Evolutionary conservation across 2,797 vertebrate genomes (phyloP).

Genomic region (Enteromius trimaculatus): DNA sequence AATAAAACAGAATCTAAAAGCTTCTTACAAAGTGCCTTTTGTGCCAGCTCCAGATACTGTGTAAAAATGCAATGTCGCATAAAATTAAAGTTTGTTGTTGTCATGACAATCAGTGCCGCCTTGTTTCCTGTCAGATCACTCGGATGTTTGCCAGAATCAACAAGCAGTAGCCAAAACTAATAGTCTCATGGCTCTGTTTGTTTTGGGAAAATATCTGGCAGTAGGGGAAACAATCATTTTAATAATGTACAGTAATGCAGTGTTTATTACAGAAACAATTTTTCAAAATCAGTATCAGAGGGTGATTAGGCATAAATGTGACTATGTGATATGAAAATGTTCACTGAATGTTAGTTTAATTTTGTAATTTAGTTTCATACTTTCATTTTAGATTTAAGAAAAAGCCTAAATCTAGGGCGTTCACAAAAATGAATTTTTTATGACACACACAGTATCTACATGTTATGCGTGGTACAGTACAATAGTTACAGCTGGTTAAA

Average conservation of each 20-base stretch:
- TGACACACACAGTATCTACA: background rate
- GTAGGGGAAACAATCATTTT: background rate
- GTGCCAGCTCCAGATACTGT: constrained; percentile 7
- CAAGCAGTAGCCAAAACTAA: constrained; percentile 10
- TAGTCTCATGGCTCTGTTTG: constrained; percentile 12
- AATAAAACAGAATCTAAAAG: background rate
- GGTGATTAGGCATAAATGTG: background rate
- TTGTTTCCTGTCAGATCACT: constrained; percentile 24
- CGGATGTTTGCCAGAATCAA: constrained; percentile 20
- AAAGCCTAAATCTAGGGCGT: background rate
- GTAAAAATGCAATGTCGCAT: constrained; percentile 22
- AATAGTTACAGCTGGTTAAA: background rate
- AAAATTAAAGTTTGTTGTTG: constrained; percentile 15
- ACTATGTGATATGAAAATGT: background rate
- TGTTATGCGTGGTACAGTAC: background rate
- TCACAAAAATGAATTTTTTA: too few relatives aligned
- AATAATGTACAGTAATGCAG: background rate
- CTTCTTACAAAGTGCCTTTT: background rate
- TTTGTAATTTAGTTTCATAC: background rate
- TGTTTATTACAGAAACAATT: background rate
- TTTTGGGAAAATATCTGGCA: constrained; percentile 7
- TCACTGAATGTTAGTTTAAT: background rate
- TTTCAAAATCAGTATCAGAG: background rate
- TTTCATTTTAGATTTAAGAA: background rate
- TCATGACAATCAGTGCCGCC: constrained; percentile 6